A percentile compares a stretch with the other conserved stretches of the same genome.
These are phyloP conservation scores for Chaetoderma sp. DNA, from an alignment of 2,888 invertebrate genomes.

Conservation along the genomic window DNA sequence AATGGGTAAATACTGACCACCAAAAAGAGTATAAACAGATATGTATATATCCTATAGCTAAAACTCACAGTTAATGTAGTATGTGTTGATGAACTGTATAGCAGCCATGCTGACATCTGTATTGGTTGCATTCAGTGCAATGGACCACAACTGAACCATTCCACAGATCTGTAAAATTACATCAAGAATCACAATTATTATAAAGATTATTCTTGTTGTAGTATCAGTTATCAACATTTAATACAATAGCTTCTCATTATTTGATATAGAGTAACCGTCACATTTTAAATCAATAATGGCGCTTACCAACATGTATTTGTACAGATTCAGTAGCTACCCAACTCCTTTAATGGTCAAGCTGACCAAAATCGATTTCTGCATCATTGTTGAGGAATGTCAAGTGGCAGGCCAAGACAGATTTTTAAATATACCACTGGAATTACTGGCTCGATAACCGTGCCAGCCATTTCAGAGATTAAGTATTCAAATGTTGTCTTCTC, in stretches of 20 bases:
- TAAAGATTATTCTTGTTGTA: background rate
- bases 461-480: too few species aligned
- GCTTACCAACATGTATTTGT: background rate
- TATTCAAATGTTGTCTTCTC: too few species aligned
- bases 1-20: too few species aligned
- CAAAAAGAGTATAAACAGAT: too few species aligned
- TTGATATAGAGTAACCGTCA: background rate
- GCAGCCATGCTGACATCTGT: constrained; percentile 96
- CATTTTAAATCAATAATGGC: background rate
- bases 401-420: too few species aligned
- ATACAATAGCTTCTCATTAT: background rate
- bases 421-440: too few species aligned
- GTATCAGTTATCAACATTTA: background rate
- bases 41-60: background rate
- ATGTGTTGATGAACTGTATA: constrained; percentile 92
- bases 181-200: constrained; percentile 67
- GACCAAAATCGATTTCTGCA: too few species aligned
- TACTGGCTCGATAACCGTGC: too few species aligned
- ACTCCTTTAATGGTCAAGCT: too few species aligned
- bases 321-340: too few species aligned
- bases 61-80: constrained; percentile 82
- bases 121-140: constrained; percentile 88
- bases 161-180: constrained; percentile 73
- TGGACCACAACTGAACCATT: constrained; percentile 95
- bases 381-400: too few species aligned